Conservation (phyloP, 1,140 invertebrate species). For the Sycobia sp. region DNA sequence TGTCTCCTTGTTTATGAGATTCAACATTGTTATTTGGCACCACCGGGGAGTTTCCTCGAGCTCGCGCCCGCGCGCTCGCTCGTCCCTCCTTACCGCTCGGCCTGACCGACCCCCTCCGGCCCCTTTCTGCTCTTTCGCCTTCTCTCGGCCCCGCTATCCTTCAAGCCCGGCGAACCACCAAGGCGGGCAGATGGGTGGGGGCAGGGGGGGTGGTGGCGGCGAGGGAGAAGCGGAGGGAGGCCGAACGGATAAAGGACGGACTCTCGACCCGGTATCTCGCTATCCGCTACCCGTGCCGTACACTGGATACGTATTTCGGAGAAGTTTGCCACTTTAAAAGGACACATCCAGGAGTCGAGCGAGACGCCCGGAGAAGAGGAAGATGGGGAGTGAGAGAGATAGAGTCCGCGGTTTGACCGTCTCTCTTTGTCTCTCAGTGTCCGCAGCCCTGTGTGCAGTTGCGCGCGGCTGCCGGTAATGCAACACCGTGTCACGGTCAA, state of each 20-base stretch:
- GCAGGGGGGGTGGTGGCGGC: neutral
- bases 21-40: constrained; percentile 65
- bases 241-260: too few species aligned
- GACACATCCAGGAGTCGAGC: constrained; percentile 48
- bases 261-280: constrained; percentile 12
- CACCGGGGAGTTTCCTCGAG: constrained; percentile 54
- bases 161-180: constrained; percentile 5
- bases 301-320: constrained; percentile 52
- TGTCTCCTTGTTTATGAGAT: constrained; percentile 65
- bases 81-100: constrained; percentile 32
- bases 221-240: too few species aligned
- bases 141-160: constrained; percentile 14
- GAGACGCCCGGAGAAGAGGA: constrained; percentile 5
- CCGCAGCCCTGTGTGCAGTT: constrained; percentile 34
- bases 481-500: constrained; percentile 37
- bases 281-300: constrained; percentile 28
- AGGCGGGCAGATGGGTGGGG: neutral
- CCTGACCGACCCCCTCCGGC: too few species aligned
- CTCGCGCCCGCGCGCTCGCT: constrained; percentile 38
- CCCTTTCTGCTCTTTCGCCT: constrained; percentile 13
- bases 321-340: constrained; percentile 61
- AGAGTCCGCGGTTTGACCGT: too few species aligned
- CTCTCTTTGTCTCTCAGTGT: too few species aligned
- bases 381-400: too few species aligned
- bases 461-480: constrained; percentile 46